Percentiles rank a stretch among this genome's conserved stretches.
phyloP scores from a whole-genome alignment of 2,888 invertebrate species.

The Eulithis prunata region DNA sequence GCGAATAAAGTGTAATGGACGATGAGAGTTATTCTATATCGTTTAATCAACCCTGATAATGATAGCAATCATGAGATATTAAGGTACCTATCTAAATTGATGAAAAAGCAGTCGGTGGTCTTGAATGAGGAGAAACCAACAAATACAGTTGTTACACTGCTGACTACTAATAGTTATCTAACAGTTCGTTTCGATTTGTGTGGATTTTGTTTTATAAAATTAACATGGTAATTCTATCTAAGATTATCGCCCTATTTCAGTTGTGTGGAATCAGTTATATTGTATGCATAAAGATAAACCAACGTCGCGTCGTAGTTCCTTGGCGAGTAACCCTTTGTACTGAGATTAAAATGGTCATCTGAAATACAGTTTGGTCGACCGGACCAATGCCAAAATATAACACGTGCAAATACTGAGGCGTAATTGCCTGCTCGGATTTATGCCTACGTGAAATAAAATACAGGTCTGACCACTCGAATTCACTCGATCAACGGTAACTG shows the following conservation, averaged over 20 bases:
- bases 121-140: neutral
- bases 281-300: too few relatives aligned
- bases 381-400: constrained; percentile 19
- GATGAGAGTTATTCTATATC: constrained; percentile 2
- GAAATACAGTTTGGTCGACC: constrained; percentile 6
- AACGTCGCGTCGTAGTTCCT: neutral
- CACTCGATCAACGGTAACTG: constrained; percentile 74
- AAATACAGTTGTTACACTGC: too few relatives aligned
- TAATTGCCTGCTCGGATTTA: constrained; percentile 62
- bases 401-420: constrained; percentile 12
- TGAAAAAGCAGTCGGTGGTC: too few relatives aligned
- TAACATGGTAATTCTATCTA: too few relatives aligned
- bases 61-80: constrained; percentile 4
- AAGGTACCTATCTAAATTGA: neutral
- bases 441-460: constrained; percentile 70
- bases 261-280: too few relatives aligned
- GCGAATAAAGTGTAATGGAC: constrained; percentile 1
- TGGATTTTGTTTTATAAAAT: too few relatives aligned
- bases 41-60: constrained; percentile 7
- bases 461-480: constrained; percentile 70
- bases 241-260: too few relatives aligned
- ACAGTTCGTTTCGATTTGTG: too few relatives aligned
- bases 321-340: constrained; percentile 12
- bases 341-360: constrained; percentile 7
- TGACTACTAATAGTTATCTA: too few relatives aligned